Percentiles rank a stretch among this genome's conserved stretches.
Conservation (phyloP, 2,113 vertebrate species). For the Kryptolebias marmoratus region DNA sequence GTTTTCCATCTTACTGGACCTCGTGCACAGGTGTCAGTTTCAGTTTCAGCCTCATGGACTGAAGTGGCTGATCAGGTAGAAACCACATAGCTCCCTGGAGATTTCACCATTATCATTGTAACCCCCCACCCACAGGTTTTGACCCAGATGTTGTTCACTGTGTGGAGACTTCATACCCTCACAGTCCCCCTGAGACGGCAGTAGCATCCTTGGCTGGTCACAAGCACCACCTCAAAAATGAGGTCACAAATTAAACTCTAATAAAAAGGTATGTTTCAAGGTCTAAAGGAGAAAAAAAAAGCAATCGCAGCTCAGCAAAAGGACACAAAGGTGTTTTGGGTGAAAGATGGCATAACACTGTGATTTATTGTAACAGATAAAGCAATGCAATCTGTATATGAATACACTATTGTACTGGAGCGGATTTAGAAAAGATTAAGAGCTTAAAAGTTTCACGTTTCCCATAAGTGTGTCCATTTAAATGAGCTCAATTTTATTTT, state of each 20-base stretch:
- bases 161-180: conserved; percentile 18
- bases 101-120: conserved; percentile 31
- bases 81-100: conserved; percentile 47
- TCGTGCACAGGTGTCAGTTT: conserved; percentile 41
- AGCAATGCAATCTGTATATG: conserved; percentile 26
- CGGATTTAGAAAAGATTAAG: conserved; percentile 57
- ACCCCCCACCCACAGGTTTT: conserved; percentile 13
- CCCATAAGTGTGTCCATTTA: conserved; percentile 48
- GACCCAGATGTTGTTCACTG: conserved; percentile 17
- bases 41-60: conserved; percentile 20
- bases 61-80: conserved; percentile 38
- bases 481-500: conserved; percentile 54
- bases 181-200: conserved; percentile 17
- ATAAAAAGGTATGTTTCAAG: conserved; percentile 45
- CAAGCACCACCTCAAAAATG: neutral
- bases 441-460: conserved; percentile 54
- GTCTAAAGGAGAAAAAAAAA: conserved; percentile 35
- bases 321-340: conserved; percentile 21
- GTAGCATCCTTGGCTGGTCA: conserved; percentile 7
- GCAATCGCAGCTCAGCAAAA: conserved; percentile 22
- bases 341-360: conserved; percentile 21
- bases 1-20: conserved; percentile 44
- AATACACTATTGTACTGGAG: conserved; percentile 44
- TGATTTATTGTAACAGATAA: conserved; percentile 44
- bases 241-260: conserved; percentile 27